Evolutionary conservation across 2,888 invertebrate genomes (phyloP), one percentile per base, ranked within the genome.

Genomic region (Sclerodermus sp.): DNA sequence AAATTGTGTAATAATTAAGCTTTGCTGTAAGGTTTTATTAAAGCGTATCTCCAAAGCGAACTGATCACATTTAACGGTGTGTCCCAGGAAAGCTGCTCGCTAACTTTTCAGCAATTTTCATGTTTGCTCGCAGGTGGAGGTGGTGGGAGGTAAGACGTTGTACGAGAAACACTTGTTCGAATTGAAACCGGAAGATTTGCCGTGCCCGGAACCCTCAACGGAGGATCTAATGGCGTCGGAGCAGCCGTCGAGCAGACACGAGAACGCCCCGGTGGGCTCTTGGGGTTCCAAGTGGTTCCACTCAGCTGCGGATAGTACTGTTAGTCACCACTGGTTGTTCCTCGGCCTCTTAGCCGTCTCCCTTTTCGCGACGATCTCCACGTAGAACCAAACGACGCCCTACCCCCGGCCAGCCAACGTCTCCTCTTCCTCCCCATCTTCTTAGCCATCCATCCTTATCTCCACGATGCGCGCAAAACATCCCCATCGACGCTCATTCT

Each of bases 221-320:
- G 76, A 76, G 52, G 77, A 77, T 49, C 65, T 75, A 31, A 74
- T 77, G 75, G 76, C 76, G 2, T 77, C 77, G 23, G 76, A 76
- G 52, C 74, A 77, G 37, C 77, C 77, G 13, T 74, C 73, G 31
- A 70, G 71, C 47, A 73, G 68, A 43, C 73, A 66, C 56, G 70
- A 72, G 51, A 70, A 71, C 45, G 68, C 69, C 17, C 66, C 59
- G n/a, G 60, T 66, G 15, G 68, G 70, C 17, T 70, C 69, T 41
- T 65, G 69, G 4, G 70, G 66, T 41, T 70, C 69, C 46, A 67
- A 64, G 52, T 68, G 72, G 62, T 68, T 67, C 47, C 63, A 66
- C 30, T 70, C 70, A 18, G 64, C 72, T 43, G 57, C 67, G 17
- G 59, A 23, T 3, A 23, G 23, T 8, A 23, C 23, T n/a, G 23